These are phyloP conservation scores for Xylocopa sonorina DNA, from an alignment of 1,140 invertebrate species.

Conservation along the genomic window DNA sequence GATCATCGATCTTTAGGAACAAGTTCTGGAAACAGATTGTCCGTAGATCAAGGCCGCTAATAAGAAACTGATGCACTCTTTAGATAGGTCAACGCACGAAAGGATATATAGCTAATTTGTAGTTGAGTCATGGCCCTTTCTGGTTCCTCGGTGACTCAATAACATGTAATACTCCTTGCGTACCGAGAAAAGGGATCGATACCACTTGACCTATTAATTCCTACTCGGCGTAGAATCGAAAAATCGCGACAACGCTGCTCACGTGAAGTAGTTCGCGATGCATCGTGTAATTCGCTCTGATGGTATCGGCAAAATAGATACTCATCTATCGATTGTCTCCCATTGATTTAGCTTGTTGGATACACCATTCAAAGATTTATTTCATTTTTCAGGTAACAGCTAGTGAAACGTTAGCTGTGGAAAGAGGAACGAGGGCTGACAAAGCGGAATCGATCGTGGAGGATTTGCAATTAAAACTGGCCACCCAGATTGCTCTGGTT, in stretches of 20 bases:
- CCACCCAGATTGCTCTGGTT: constrained; percentile 68
- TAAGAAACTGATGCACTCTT: background rate
- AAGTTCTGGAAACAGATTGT: background rate
- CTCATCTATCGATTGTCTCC: background rate
- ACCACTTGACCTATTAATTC: constrained; percentile 63
- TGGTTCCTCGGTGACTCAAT: constrained; percentile 72
- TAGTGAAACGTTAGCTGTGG: constrained; percentile 62
- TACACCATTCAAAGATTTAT: no score
- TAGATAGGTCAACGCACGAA: constrained; percentile 63
- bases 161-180: constrained; percentile 65
- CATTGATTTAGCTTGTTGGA: background rate
- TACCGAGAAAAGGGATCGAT: constrained; percentile 65
- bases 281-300: background rate
- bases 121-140: constrained; percentile 68
- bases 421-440: constrained; percentile 56
- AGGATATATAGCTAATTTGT: constrained; percentile 46
- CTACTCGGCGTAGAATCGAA: background rate
- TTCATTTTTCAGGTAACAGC: constrained; percentile 60
- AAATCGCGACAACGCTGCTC: background rate
- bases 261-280: background rate
- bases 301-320: background rate
- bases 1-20: background rate
- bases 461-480: constrained; percentile 70
- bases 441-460: constrained; percentile 64
- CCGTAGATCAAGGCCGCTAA: background rate